These are phyloP conservation scores for Scytalopus superciliaris DNA, from an alignment of 2,113 vertebrate genomes.

Conservation along the genomic window DNA sequence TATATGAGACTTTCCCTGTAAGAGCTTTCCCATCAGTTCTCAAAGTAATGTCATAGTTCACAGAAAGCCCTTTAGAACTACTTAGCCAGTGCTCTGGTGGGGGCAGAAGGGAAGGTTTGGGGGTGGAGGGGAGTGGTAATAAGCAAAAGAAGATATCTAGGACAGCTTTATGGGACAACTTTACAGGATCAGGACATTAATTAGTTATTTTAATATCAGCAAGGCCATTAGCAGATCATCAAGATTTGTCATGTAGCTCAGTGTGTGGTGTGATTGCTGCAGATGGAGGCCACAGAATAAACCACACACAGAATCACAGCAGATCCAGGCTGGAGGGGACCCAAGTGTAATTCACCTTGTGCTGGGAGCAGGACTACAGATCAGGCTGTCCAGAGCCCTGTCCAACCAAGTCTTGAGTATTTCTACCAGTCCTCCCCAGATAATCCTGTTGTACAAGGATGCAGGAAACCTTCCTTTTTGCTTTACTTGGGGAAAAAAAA, in stretches of 20 bases:
- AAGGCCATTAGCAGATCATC: not conserved
- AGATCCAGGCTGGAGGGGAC: not conserved
- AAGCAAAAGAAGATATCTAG: not conserved
- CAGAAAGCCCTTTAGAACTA: not conserved
- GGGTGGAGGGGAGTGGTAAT: not conserved
- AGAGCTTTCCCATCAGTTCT: not conserved
- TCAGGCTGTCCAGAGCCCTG: not conserved
- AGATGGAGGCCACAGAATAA: not conserved
- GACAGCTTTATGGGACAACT: not conserved
- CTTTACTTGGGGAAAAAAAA: not conserved
- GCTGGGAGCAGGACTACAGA: not conserved
- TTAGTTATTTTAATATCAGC: not conserved
- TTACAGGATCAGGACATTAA: not conserved
- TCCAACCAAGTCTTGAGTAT: not conserved
- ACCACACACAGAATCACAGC: accelerated
- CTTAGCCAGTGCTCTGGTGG: not conserved
- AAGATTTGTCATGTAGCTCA: not conserved
- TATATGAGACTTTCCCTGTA: not conserved
- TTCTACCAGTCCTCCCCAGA: not conserved
- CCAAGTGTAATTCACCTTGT: not conserved
- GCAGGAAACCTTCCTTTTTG: not conserved
- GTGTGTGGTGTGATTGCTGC: not conserved
- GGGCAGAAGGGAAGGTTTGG: too few relatives aligned
- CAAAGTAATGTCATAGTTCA: not conserved
- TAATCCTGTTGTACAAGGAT: not conserved